Evolutionary conservation across 2,113 vertebrate genomes (phyloP), one percentile per base, ranked within the genome.

Genomic region (Verasper variegatus): DNA sequence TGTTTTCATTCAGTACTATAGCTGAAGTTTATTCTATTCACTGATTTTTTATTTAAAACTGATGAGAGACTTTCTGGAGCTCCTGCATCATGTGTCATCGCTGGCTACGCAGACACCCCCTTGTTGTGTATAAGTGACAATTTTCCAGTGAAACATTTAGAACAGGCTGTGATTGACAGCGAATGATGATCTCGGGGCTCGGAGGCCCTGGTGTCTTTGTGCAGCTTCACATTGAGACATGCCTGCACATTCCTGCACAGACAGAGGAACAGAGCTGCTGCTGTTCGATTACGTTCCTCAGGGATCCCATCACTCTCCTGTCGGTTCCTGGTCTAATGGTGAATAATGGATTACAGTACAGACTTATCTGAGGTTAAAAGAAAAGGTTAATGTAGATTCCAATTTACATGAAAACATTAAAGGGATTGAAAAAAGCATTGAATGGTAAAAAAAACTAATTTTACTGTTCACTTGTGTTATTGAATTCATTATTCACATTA

Each of bases 211-310:
- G 37, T 71, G 71, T 69, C 26, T 79, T 69, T 85, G 71, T 75
- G 40, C 12, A 14, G 57, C 27, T 68, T 78, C 71, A 76, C 70
- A 83, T 74, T 5, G 5, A 66, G 82, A 84, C 83, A 86, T 65
- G 77, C 21, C 63, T 59, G 56, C 24, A 78, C 82, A 86, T 88
- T 86, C 71, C 89, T 76, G 76, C 51, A 1, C 69, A 65, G 76
- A 84, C 14, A 70, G 67, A 80, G 24, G 35, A 86, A 55, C 63
- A 59, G 40, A 78, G 80, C 58, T 74, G 75, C 71, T 63, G 76
- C 26, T 62, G 57, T 70, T 35, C 75, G 72, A 81, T 69, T 59
- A 61, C 7, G 15, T 26, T 35, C 71, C 56, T 80, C 37, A 37
- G 73, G 68, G 79, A 68, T 79, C 18, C 21, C 1, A 10, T 68